A percentile compares a stretch with the other conserved stretches of the same genome.
These are phyloP conservation scores for Spisula solida DNA, from an alignment of 2,888 invertebrate species.

Conservation along the genomic window DNA sequence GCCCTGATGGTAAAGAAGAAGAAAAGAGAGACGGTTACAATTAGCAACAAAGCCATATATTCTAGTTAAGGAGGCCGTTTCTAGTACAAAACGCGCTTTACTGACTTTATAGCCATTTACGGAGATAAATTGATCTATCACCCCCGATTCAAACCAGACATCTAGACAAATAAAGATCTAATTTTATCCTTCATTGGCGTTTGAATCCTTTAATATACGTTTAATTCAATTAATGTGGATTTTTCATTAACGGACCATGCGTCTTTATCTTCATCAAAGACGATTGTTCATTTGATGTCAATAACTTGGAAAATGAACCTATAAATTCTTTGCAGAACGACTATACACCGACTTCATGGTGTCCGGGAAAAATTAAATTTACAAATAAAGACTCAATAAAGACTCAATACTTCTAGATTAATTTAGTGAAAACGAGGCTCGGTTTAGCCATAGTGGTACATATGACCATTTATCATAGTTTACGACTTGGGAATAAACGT, in stretches of 20 bases:
- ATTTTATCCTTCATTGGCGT: slow-evolving; percentile 40
- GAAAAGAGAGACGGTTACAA: slow-evolving; percentile 15
- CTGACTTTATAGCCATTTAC: slow-evolving; percentile 3
- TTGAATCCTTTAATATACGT: slow-evolving; percentile 40
- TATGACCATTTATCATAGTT: background rate
- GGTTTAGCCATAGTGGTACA: background rate
- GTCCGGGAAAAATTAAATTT: background rate
- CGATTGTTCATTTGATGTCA: slow-evolving; percentile 21
- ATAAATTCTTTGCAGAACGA: background rate
- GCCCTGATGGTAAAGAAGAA: background rate
- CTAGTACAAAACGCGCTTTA: background rate
- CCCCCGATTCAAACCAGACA: slow-evolving; percentile 24
- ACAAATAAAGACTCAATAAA: slow-evolving; percentile 7
- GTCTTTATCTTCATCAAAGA: slow-evolving; percentile 45
- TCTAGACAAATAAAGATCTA: slow-evolving; percentile 19
- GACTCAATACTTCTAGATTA: background rate
- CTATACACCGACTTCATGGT: background rate
- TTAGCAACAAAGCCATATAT: slow-evolving; percentile 23
- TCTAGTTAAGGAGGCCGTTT: slow-evolving; percentile 21
- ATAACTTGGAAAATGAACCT: slow-evolving; percentile 23
- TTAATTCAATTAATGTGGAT: slow-evolving; percentile 37
- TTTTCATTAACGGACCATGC: slow-evolving; percentile 26
- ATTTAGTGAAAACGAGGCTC: slow-evolving; percentile 21
- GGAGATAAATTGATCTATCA: slow-evolving; percentile 16
- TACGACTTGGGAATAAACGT: background rate